A percentile compares a stretch with the other conserved stretches of the same genome.
Evolutionary conservation across 2,113 vertebrate genomes (phyloP).

Genomic region (Orycteropus afer): DNA sequence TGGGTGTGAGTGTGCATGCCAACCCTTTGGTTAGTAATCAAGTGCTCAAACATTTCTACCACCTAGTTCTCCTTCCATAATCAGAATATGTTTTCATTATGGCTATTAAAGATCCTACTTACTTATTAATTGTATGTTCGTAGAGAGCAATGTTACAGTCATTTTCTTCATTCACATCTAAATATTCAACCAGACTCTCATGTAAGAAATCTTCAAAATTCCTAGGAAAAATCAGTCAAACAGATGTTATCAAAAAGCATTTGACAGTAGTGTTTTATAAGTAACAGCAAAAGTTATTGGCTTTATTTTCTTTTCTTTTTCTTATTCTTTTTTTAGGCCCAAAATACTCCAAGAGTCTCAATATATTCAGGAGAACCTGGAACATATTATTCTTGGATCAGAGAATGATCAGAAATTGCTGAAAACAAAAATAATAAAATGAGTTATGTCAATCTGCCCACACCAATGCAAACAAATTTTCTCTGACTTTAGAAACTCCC

Average conservation of each 20-base stretch:
- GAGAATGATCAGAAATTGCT: not conserved
- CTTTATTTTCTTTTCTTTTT: too few relatives aligned
- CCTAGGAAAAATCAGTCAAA: slow-evolving; percentile 83
- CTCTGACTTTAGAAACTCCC: not conserved
- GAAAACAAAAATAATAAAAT: not conserved
- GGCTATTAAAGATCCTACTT: slow-evolving; percentile 77
- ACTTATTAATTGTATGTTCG: slow-evolving; percentile 96
- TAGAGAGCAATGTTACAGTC: slow-evolving; percentile 98
- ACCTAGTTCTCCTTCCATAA: not conserved
- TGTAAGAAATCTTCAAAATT: slow-evolving; percentile 99
- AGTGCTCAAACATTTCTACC: not conserved
- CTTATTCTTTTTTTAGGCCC: not conserved
- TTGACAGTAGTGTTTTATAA: not conserved
- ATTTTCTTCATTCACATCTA: slow-evolving; percentile 99
- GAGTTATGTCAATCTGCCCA: not conserved
- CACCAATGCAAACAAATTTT: not conserved
- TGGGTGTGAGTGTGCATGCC: not conserved
- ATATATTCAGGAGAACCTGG: not conserved
- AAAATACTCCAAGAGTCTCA: not conserved
- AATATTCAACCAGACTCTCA: slow-evolving; percentile 97
- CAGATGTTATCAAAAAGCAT: not conserved
- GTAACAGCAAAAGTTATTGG: not conserved
- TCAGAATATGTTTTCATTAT: not conserved
- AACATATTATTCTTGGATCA: not conserved
- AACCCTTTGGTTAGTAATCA: not conserved